These are phyloP conservation scores for Antennarius maculatus DNA, from an alignment of 2,797 vertebrate species.

Conservation along the genomic window DNA sequence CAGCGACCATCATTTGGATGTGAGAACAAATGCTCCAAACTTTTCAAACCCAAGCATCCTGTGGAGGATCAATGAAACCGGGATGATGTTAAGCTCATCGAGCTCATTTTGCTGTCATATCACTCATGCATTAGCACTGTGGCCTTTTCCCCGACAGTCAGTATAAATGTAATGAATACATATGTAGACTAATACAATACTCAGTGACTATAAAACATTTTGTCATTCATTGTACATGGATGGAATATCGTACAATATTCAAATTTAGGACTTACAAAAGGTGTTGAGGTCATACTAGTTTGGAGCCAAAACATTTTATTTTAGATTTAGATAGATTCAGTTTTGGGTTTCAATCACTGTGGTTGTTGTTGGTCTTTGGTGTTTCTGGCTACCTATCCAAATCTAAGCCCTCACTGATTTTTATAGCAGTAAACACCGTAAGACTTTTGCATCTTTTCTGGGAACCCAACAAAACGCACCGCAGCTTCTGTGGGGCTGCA, in stretches of 20 bases:
- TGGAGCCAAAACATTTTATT: slow-evolving; percentile 61
- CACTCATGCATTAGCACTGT: slow-evolving; percentile 62
- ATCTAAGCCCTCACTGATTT: slow-evolving; percentile 75
- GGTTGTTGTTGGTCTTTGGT: slow-evolving; percentile 77
- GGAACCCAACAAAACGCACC: slow-evolving; percentile 91
- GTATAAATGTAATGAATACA: slow-evolving; percentile 81
- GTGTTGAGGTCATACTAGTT: slow-evolving; percentile 84
- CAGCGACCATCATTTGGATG: slow-evolving; percentile 21
- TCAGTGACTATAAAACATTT: slow-evolving; percentile 45
- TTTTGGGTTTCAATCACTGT: slow-evolving; percentile 41
- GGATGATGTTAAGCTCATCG: slow-evolving; percentile 37
- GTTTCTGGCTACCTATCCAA: slow-evolving; percentile 48
- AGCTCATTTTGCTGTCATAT: slow-evolving; percentile 46
- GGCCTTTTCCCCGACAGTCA: slow-evolving; percentile 60
- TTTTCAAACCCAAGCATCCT: slow-evolving; percentile 34
- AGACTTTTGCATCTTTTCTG: slow-evolving; percentile 90
- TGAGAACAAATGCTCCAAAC: slow-evolving; percentile 15
- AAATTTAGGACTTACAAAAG: slow-evolving; percentile 78
- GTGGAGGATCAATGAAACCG: slow-evolving; percentile 47
- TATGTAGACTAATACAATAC: slow-evolving; percentile 69
- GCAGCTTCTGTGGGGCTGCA: slow-evolving; percentile 94
- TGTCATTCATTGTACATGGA: slow-evolving; percentile 73
- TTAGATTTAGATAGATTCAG: slow-evolving; percentile 12
- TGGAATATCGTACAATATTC: slow-evolving; percentile 69
- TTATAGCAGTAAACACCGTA: slow-evolving; percentile 95